Evolutionary conservation across 2,888 invertebrate species (phyloP), one percentile per base, ranked within the genome.

Genomic region (Pogonocherus hispidulus): DNA sequence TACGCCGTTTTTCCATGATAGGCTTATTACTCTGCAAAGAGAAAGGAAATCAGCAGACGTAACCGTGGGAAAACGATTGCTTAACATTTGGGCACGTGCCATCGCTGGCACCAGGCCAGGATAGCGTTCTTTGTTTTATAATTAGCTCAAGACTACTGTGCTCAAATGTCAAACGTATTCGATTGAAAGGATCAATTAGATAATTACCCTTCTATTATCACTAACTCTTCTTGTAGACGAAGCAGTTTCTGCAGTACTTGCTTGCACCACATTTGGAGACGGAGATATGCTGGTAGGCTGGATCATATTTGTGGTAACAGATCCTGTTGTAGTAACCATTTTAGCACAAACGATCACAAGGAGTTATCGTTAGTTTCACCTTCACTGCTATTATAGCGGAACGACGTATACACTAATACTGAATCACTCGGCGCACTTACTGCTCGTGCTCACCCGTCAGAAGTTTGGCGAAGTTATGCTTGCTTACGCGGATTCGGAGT

Each of bases 1-100:
- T 89, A 75, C 96, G 87, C 78, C 94, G 89, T 85, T 96, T 96
- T 86, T 96, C 96, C 95, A 96, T 96, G 78, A 96, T 94, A 27
- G 96, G 96, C 84, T 96, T 96, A 82, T 95, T 95, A 63, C 93
- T 95, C 96, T 96, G 90, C 75, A 91, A 89, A 71, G 68, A 73
- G 71, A 74, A 74, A 71, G 72, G 69, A 68, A 60, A 66, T 66
- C 47, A 65, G 63, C 57, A 56, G 66, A 52, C 52, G 41, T 44
- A 56, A 69, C 66, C 72, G 69, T 72, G 69, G 65, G 69, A 72
- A 72, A 59, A 19, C 14, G 22, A 23, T 51, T 64, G 41, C 41
- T 55, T 20, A 56, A 46, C 52, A 64, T 65, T 69, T 63, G 63
- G 76, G 74, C 79, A 76, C 79, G 79, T 77, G 79, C 76, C 79